Evolutionary conservation across 2,797 vertebrate genomes (phyloP), one percentile per base, ranked within the genome.

Genomic region (Acanthopagrus latus): DNA sequence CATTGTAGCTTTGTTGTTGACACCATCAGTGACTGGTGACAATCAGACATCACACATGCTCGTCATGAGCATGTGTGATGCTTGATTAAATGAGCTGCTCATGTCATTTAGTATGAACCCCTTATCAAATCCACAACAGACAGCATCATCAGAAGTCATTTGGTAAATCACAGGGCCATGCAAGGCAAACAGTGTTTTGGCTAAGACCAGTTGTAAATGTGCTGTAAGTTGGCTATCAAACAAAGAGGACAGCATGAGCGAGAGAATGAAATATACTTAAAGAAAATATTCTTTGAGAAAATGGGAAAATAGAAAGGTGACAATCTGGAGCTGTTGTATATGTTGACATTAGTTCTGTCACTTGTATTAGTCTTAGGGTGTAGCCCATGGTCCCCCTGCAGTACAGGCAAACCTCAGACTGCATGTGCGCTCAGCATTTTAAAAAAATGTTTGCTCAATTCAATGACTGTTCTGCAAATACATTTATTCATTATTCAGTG

Each of bases 111-210:
- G 38, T 68, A 51, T 59, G 54, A 59, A 74, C 38, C 18, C 70
- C 21, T 51, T 16, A 65, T 73, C 59, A 65, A 58, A 82, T 65
- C 46, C n/a, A 46, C 51, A 59, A 41, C 71, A 82, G 81, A 84
- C 67, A 52, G 56, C 10, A 23, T n/a, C 29, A 74, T 73, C 16
- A 46, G 27, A 73, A 67, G 16, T 67, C 11, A 66, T 76, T 52
- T 65, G 13, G 48, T 17, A 70, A 54, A 63, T 41, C 7, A 7
- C 27, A 12, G 10, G 10, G 44, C 44, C 9, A 38, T 63, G 59
- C 13, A 48, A 72, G 67, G 23, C 13, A 55, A 52, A 23, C n/a
- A n/a, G 5, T 62, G 29, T 48, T 73, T 70, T 7, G 74, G 46
- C 58, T 44, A 55, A 58, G 52, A 38, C 20, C 1, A 2, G 7